A percentile compares a stretch with the other conserved stretches of the same genome.
phyloP scores from a whole-genome alignment of 2,888 invertebrate genomes.

The Megamerina dolium region DNA sequence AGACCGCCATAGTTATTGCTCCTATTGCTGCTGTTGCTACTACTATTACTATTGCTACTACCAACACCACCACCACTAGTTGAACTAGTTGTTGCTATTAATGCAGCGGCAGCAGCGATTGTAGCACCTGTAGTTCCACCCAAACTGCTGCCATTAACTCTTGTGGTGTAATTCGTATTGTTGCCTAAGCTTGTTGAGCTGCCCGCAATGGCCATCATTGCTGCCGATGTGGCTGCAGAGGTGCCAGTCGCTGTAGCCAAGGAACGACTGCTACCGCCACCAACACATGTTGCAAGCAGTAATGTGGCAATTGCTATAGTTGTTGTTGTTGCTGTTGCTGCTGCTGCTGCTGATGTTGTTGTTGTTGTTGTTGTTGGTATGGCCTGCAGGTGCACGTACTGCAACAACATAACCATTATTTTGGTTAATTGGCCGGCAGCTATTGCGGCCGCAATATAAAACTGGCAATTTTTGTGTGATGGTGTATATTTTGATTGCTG shows the following conservation, averaged over 20 bases:
- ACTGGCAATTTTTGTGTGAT: conserved; percentile 13
- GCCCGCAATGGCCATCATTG: background rate
- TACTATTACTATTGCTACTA: conserved; percentile 22
- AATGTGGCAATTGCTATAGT: conserved; percentile 17
- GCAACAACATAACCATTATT: conserved; percentile 49
- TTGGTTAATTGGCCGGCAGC: conserved; percentile 23
- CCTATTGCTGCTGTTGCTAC: background rate
- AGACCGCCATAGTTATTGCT: conserved; percentile 1
- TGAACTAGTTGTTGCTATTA: conserved; percentile 16
- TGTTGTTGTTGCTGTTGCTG: conserved; percentile 13
- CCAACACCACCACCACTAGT: conserved; percentile 12
- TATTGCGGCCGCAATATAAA: conserved; percentile 23
- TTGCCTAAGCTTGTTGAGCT: background rate
- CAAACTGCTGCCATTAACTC: background rate
- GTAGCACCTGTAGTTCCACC: background rate
- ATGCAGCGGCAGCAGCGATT: conserved; percentile 10
- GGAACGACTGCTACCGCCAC: conserved; percentile 25
- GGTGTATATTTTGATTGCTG: conserved; percentile 6
- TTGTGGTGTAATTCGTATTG: background rate
- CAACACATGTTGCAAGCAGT: conserved; percentile 31
- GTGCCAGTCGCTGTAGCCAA: conserved; percentile 4
- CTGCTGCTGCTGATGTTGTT: conserved; percentile 16
- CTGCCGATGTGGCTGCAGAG: background rate
- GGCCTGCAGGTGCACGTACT: conserved; percentile 35
- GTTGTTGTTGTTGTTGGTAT: conserved; percentile 27